These are phyloP conservation scores for Teleogryllus occipitalis DNA, from an alignment of 1,140 invertebrate species.

Conservation along the genomic window DNA sequence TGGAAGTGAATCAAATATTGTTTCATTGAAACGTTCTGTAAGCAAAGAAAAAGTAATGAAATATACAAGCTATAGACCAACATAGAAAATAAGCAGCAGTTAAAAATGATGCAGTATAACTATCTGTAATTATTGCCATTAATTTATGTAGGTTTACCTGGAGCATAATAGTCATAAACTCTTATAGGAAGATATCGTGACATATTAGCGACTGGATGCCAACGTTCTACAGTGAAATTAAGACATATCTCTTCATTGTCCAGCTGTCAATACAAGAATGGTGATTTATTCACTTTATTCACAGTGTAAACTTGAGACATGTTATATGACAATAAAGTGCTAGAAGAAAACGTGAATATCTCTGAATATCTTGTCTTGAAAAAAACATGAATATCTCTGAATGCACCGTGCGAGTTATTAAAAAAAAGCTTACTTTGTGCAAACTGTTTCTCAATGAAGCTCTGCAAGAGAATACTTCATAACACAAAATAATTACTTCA, in stretches of 20 bases:
- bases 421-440: too few relatives aligned
- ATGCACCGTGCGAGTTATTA: too few relatives aligned
- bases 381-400: too few relatives aligned
- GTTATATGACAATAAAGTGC: too few relatives aligned
- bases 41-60: conserved; percentile 29
- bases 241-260: conserved; percentile 78
- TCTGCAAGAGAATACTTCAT: too few relatives aligned
- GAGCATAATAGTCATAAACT: conserved; percentile 94
- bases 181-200: conserved; percentile 81
- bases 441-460: too few relatives aligned
- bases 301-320: too few relatives aligned
- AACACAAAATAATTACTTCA: not conserved
- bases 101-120: conserved; percentile 10
- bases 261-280: conserved; percentile 45
- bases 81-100: conserved; percentile 11
- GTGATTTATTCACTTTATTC: too few relatives aligned
- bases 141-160: conserved; percentile 51
- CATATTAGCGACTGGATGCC: conserved; percentile 95
- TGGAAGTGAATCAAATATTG: conserved; percentile 81
- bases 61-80: not conserved
- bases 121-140: not conserved
- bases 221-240: conserved; percentile 84
- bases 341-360: too few relatives aligned
- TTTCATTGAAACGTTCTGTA: conserved; percentile 90
- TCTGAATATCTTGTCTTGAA: too few relatives aligned